phyloP scores from a whole-genome alignment of 64 coral and sea anemone species.

The Montipora efflorescens region DNA sequence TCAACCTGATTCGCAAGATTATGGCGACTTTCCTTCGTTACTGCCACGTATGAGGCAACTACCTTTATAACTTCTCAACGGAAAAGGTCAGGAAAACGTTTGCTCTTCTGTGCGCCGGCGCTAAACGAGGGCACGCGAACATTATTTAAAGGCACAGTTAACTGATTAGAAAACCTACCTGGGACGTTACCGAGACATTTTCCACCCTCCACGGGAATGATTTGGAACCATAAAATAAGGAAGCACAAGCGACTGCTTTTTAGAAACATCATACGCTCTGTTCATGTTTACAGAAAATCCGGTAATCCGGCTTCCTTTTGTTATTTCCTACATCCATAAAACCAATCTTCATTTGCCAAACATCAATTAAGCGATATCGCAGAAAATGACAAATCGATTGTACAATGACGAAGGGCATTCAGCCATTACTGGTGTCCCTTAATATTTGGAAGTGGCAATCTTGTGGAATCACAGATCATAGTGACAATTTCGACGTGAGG shows the following conservation, averaged over 20 bases:
- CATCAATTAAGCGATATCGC: conserved; percentile 26
- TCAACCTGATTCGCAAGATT: too few relatives aligned
- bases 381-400: neutral
- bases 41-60: too few relatives aligned
- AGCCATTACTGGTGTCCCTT: neutral
- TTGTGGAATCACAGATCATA: too few relatives aligned
- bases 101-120: neutral
- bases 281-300: neutral
- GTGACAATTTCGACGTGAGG: neutral
- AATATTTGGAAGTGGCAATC: too few relatives aligned
- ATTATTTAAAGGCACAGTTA: neutral
- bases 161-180: neutral
- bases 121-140: neutral
- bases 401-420: neutral
- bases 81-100: neutral
- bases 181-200: conserved; percentile 5
- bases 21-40: too few relatives aligned
- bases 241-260: neutral
- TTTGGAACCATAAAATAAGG: neutral
- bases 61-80: too few relatives aligned
- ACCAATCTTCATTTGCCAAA: conserved; percentile 15
- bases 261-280: neutral
- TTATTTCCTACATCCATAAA: neutral
- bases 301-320: neutral
- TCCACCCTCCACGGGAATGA: neutral